Evolutionary conservation across 2,113 vertebrate species (phyloP).

Genomic region (Anthoscopus minutus): DNA sequence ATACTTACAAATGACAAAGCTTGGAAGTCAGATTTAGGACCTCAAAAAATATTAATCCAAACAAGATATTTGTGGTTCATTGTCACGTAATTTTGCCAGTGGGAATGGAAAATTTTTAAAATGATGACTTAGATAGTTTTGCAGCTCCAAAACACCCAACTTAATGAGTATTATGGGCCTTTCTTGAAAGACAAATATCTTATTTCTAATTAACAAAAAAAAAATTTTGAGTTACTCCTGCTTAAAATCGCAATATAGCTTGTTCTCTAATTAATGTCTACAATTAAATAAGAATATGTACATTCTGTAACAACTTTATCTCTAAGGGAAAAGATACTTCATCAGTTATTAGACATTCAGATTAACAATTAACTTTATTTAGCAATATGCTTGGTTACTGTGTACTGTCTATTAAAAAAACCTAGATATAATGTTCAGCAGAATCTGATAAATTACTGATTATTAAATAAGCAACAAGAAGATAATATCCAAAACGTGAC

Average conservation of each 20-base stretch:
- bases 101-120: background rate
- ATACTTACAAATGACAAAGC: background rate
- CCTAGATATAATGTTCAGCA: background rate
- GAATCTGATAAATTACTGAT: background rate
- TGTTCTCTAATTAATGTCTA: background rate
- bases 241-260: background rate
- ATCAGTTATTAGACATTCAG: background rate
- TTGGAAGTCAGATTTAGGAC: background rate
- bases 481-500: background rate
- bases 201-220: background rate
- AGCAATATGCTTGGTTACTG: background rate
- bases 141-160: background rate
- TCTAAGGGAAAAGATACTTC: background rate
- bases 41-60: background rate
- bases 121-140: background rate
- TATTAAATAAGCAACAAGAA: background rate
- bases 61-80: background rate
- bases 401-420: background rate
- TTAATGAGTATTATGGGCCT: background rate
- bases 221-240: background rate
- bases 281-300: background rate
- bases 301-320: background rate
- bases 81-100: background rate
- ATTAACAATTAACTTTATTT: background rate
- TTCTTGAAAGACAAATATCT: background rate